Evolutionary conservation across 2,113 vertebrate species (phyloP).

Genomic region (Carassius gibelio): DNA sequence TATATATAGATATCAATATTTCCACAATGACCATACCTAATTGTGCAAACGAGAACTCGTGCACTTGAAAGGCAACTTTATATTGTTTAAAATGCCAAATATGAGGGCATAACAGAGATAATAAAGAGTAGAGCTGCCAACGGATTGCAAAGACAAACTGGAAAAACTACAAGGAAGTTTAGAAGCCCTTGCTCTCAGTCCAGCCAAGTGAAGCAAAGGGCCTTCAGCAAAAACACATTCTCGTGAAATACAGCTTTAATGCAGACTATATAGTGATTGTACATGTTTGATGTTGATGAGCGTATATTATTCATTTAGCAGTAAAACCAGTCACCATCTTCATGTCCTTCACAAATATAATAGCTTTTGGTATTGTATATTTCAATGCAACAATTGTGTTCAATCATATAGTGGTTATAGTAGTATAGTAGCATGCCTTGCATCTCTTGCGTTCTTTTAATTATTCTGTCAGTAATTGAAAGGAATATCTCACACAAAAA

Average conservation of each 20-base stretch:
- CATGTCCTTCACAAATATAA: background rate
- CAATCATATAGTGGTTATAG: background rate
- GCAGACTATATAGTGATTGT: background rate
- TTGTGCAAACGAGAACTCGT: background rate
- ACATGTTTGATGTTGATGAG: background rate
- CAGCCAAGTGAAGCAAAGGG: background rate
- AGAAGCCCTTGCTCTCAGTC: constrained; percentile 23
- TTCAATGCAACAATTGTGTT: background rate
- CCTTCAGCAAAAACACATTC: background rate
- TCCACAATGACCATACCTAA: constrained; percentile 15
- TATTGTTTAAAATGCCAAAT: background rate
- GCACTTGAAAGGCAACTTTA: constrained; percentile 27
- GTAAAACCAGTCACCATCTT: constrained; percentile 5
- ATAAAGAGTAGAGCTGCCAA: constrained; percentile 32
- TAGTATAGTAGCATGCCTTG: background rate
- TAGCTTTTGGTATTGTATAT: background rate
- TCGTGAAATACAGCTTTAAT: background rate
- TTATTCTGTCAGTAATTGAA: background rate
- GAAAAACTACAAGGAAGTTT: background rate
- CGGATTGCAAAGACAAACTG: background rate
- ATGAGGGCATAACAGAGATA: background rate
- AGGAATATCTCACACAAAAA: background rate
- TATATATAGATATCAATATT: background rate
- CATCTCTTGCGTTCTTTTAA: background rate
- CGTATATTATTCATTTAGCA: background rate